Percentiles rank a stretch among this genome's conserved stretches.
Evolutionary conservation across 92 coral and sea anemone genomes (phyloP).

Genomic region (Epizoanthus illoricatus): DNA sequence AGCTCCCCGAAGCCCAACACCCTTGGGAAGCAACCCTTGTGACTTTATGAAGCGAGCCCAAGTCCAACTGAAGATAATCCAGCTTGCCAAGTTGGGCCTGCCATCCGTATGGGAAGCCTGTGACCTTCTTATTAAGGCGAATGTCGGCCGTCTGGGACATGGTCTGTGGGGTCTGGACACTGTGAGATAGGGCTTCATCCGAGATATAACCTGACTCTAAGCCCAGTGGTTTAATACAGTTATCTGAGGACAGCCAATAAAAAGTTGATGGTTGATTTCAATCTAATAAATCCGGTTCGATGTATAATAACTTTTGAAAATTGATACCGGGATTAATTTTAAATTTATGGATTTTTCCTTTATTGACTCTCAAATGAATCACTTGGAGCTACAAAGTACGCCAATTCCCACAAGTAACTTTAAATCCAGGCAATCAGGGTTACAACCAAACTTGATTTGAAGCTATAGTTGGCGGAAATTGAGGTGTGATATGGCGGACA

Average conservation of each 20-base stretch:
- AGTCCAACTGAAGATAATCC: conserved; percentile 77
- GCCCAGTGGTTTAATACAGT: conserved; percentile 82
- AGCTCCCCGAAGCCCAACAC: conserved; percentile 25
- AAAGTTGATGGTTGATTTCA: too few species aligned
- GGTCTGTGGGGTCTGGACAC: conserved; percentile 32
- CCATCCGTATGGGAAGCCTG: conserved; percentile 67
- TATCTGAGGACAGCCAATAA: conserved; percentile 16
- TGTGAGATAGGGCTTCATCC: conserved; percentile 73
- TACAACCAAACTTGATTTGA: too few species aligned
- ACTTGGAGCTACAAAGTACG: too few species aligned
- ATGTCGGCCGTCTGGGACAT: conserved; percentile 52
- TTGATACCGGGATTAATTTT: too few species aligned
- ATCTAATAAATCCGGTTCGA: too few species aligned
- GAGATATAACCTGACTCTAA: conserved; percentile 89
- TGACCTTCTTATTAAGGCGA: conserved; percentile 65
- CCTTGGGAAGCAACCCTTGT: conserved; percentile 81
- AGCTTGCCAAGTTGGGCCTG: conserved; percentile 50
- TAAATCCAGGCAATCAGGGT: too few species aligned
- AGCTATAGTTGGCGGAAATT: too few species aligned
- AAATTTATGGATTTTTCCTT: too few species aligned
- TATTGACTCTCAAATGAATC: too few species aligned
- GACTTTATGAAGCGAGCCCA: conserved; percentile 69
- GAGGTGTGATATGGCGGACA: too few species aligned
- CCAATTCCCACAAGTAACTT: too few species aligned
- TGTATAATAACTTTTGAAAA: too few species aligned